These are phyloP conservation scores for Aspidapion aeneum DNA, from an alignment of 2,888 invertebrate species.

Conservation along the genomic window DNA sequence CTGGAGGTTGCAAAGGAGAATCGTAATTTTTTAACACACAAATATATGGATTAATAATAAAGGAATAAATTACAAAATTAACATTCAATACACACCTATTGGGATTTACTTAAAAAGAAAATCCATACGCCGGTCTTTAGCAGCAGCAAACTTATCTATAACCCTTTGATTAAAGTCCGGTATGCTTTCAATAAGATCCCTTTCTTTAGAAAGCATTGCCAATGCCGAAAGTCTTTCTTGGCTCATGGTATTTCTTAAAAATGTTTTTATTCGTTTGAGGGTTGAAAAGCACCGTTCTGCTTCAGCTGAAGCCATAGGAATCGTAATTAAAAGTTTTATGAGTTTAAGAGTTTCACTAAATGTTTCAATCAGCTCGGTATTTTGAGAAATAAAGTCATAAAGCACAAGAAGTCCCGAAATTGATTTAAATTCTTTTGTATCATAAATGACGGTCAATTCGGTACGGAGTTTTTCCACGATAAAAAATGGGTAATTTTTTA, in stretches of 20 bases:
- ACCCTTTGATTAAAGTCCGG: conserved; percentile 16
- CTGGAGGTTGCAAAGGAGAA: too few relatives aligned
- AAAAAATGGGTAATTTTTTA: conserved; percentile 14
- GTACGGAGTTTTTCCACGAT: conserved; percentile 7
- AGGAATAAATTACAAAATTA: too few relatives aligned
- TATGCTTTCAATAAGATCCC: conserved; percentile 8
- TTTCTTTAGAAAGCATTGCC: conserved; percentile 16
- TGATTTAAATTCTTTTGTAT: conserved; percentile 12
- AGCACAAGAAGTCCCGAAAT: conserved; percentile 1
- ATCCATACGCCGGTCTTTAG: conserved; percentile 13
- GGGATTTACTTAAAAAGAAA: too few relatives aligned
- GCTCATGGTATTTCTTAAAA: conserved; percentile 12
- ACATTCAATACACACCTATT: too few relatives aligned
- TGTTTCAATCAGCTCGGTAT: conserved; percentile 20
- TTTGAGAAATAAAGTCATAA: conserved; percentile 6
- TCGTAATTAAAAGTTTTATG: conserved; percentile 27
- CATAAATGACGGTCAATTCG: conserved; percentile 12
- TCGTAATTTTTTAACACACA: too few relatives aligned
- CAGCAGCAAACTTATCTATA: conserved; percentile 14
- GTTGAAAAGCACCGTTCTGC: too few relatives aligned
- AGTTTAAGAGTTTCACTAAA: conserved; percentile 31
- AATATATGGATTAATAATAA: too few relatives aligned
- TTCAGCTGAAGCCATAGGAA: conserved; percentile 32
- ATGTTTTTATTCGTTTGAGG: conserved; percentile 14
- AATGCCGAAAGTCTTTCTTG: conserved; percentile 15